Evolutionary conservation across 1,140 invertebrate genomes (phyloP).

Genomic region (Paraescarpia echinospica): DNA sequence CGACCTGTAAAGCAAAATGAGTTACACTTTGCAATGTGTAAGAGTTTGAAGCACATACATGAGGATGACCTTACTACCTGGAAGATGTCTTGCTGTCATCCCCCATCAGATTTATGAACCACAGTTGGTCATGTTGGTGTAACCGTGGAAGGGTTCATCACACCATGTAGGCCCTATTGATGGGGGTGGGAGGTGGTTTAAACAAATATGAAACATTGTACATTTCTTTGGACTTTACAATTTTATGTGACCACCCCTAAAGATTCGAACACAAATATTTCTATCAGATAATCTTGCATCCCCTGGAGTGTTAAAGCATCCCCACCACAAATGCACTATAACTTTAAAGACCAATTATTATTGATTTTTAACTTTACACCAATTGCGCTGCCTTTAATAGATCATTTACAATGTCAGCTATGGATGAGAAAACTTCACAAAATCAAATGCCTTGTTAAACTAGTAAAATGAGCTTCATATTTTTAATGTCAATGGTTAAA

Average conservation of each 20-base stretch:
- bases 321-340: not conserved
- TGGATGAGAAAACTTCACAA: not conserved
- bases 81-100: not conserved
- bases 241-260: too few relatives aligned
- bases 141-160: too few relatives aligned
- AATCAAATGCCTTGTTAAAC: not conserved
- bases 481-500: not conserved
- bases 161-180: too few relatives aligned
- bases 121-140: too few relatives aligned
- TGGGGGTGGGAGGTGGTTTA: too few relatives aligned
- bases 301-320: not conserved
- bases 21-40: not conserved
- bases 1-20: conserved; percentile 47
- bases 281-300: too few relatives aligned
- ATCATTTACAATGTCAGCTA: not conserved
- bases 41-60: not conserved
- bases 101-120: too few relatives aligned
- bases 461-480: too few relatives aligned
- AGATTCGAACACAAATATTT: too few relatives aligned
- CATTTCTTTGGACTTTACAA: too few relatives aligned
- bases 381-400: not conserved
- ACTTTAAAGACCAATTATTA: not conserved
- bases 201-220: too few relatives aligned
- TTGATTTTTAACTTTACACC: not conserved
- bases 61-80: not conserved